These are phyloP conservation scores for Myodes glareolus DNA, from an alignment of 2,113 vertebrate species.

Conservation along the genomic window DNA sequence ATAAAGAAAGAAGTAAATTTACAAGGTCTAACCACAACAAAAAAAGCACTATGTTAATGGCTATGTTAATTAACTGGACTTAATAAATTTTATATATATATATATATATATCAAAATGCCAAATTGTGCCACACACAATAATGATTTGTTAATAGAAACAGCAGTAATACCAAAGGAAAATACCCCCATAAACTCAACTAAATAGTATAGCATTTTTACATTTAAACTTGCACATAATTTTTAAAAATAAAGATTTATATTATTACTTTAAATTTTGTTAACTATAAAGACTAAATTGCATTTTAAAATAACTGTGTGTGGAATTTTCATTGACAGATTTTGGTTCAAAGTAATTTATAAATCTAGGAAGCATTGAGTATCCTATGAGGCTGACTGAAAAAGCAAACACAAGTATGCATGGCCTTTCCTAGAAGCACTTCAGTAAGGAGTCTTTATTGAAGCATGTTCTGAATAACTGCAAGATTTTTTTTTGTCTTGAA, in stretches of 20 bases:
- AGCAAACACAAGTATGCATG: not conserved
- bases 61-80: not conserved
- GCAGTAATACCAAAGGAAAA: not conserved
- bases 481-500: not conserved
- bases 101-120: not conserved
- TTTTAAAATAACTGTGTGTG: not conserved
- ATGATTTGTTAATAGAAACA: not conserved
- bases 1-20: not conserved
- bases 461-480: not conserved
- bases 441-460: not conserved
- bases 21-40: not conserved
- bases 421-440: not conserved
- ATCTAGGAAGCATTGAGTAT: not conserved
- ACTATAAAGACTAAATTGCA: conserved; percentile 9
- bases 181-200: not conserved
- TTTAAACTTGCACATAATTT: not conserved
- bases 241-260: not conserved
- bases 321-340: not conserved
- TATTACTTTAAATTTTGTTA: not conserved
- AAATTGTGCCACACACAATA: not conserved
- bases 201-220: conserved; percentile 23
- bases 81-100: not conserved
- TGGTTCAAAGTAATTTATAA: not conserved
- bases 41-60: not conserved
- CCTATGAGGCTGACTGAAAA: not conserved